Percentiles rank a stretch among this genome's conserved stretches.
Evolutionary conservation across 1,140 invertebrate genomes (phyloP).

Genomic region (Ceratitis capitata): DNA sequence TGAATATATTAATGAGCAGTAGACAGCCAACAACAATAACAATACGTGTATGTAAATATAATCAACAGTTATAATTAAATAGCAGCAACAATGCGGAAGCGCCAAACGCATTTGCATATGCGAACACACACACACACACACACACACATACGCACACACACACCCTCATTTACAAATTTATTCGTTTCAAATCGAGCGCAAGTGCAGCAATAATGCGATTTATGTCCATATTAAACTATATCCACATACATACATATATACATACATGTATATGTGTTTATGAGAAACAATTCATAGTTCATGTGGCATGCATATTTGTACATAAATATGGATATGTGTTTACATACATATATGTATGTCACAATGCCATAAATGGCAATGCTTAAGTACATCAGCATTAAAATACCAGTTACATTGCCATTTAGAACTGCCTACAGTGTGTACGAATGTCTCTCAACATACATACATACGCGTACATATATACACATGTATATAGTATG

Average conservation of each 20-base stretch:
- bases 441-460: not conserved
- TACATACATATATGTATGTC: not conserved
- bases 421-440: not conserved
- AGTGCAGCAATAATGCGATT: not conserved
- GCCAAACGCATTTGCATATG: constrained; percentile 16
- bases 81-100: constrained; percentile 19
- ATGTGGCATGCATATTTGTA: not conserved
- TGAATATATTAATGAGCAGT: not conserved
- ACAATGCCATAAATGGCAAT: not conserved
- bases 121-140: not conserved
- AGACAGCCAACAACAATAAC: not conserved
- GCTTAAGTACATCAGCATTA: not conserved
- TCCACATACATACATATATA: not conserved
- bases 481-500: not conserved
- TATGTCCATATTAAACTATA: not conserved
- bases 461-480: not conserved
- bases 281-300: not conserved
- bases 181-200: not conserved
- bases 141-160: not conserved
- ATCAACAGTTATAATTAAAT: constrained; percentile 28
- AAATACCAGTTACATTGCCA: no score
- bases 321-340: not conserved
- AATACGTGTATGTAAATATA: no score
- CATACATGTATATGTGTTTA: not conserved
- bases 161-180: no score